A percentile compares a stretch with the other conserved stretches of the same genome.
Conservation (phyloP, 2,113 vertebrate genomes). For the Typhlomys cinereus region DNA sequence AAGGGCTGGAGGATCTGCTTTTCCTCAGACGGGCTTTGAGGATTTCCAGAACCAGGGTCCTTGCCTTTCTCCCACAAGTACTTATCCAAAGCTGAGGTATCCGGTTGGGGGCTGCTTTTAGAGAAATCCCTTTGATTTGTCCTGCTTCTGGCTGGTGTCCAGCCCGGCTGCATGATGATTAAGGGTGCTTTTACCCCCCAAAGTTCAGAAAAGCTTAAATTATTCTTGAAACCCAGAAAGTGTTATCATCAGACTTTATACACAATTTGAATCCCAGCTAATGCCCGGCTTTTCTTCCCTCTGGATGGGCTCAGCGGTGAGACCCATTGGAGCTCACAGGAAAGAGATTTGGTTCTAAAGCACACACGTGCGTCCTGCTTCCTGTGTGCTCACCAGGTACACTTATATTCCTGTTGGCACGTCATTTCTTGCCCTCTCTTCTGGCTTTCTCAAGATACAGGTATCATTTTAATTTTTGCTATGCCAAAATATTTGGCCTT, state of each 20-base stretch:
- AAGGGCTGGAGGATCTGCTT: conserved; percentile 70
- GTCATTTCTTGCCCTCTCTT: conserved; percentile 4
- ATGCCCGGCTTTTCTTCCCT: conserved; percentile 59
- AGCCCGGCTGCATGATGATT: conserved; percentile 27
- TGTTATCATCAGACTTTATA: conserved; percentile 72
- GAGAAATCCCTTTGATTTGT: conserved; percentile 73
- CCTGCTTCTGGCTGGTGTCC: conserved; percentile 62
- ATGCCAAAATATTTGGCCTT: not conserved
- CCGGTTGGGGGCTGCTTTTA: conserved; percentile 63
- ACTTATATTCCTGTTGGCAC: fast-evolving
- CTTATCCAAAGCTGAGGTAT: conserved; percentile 78
- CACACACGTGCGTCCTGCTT: not conserved
- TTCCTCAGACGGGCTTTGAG: conserved; percentile 72
- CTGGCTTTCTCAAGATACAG: conserved; percentile 30
- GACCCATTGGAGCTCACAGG: not conserved
- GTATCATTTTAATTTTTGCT: conserved; percentile 45
- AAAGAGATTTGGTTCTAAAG: conserved; percentile 17
- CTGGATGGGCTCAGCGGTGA: not conserved
- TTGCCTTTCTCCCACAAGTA: conserved; percentile 70
- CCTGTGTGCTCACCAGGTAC: not conserved
- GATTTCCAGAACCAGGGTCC: conserved; percentile 60
- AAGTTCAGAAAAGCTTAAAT: conserved; percentile 77
- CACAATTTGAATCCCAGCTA: conserved; percentile 69
- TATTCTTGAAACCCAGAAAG: conserved; percentile 72
- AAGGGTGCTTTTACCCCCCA: conserved; percentile 76